Evolutionary conservation across 2,113 vertebrate genomes (phyloP), one percentile per base, ranked within the genome.

Genomic region (Ia io): DNA sequence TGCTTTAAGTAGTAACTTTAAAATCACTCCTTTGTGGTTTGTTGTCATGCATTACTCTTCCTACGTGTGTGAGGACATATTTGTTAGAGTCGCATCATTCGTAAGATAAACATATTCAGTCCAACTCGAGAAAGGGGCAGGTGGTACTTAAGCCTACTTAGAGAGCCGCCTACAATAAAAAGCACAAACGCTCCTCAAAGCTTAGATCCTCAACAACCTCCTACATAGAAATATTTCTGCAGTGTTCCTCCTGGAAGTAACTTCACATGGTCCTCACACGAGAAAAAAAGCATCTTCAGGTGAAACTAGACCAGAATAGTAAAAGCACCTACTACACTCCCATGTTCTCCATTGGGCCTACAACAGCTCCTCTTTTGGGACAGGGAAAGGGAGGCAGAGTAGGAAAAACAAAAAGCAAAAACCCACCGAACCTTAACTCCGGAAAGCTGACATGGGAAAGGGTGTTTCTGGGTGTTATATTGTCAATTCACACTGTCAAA

Each of bases 241-340:
- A 79, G 49, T 47, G 76, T 67, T 89, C 51, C 63, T 95, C 56
- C 88, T 92, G n/a, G 90, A 93, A 96, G 83, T 92, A 93, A 74
- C 13, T 59, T 90, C 65, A 76, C 42, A 49, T 37, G 63, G 61
- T 25, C 35, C 35, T 85, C 23, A 84, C 35, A 84, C 28, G 28
- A n/a, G 22, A 37, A 37, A 94, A 76, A 88, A 90, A 47, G n/a
- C 6, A 69, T 7, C 49, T 84, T 79, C 63, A 89, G 83, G 32
- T 88, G 37, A 95, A 83, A 95, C 32, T 74, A 25, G 7, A 65
- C 86, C 0, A 56, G 42, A 89, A 89, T 51, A 74, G 93, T 44
- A 77, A 91, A 88, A 89, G 7, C 22, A 53, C 30, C 82, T 59
- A 30, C 40, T 37, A 93, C 12, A 47, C 25, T 63, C 42, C 14